Evolutionary conservation across 2,113 vertebrate genomes (phyloP).

Genomic region (Podocnemis expansa): DNA sequence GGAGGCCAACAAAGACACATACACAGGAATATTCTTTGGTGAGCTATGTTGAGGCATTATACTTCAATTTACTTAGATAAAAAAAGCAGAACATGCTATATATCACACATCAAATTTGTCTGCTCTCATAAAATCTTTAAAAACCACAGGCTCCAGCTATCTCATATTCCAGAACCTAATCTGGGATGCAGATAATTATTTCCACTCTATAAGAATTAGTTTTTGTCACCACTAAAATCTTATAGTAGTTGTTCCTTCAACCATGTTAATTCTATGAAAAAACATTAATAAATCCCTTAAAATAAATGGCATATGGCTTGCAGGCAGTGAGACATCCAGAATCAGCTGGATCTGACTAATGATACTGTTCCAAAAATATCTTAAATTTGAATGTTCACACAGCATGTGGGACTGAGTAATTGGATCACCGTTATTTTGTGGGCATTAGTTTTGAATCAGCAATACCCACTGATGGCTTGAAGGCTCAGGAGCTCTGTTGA

Average conservation of each 20-base stretch:
- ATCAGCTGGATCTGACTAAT: not conserved
- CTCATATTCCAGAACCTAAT: not conserved
- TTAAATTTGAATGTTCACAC: accelerated
- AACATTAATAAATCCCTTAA: not conserved
- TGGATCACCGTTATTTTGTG: not conserved
- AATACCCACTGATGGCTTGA: not conserved
- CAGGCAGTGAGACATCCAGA: not conserved
- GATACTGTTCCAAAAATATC: not conserved
- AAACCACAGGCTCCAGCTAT: not conserved
- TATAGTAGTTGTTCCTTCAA: not conserved
- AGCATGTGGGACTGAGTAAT: not conserved
- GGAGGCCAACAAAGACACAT: not conserved
- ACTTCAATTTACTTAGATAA: no score
- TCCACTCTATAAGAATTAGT: not conserved
- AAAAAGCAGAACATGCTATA: no score
- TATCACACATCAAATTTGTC: not conserved
- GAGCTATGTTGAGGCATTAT: not conserved
- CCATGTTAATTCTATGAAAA: not conserved
- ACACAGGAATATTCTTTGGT: not conserved
- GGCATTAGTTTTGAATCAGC: not conserved
- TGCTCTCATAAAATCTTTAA: not conserved
- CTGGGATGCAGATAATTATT: not conserved
- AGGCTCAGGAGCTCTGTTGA: not conserved
- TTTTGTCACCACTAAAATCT: not conserved
- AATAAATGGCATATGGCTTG: not conserved